These are phyloP conservation scores for Cnemophilus loriae DNA, from an alignment of 2,113 vertebrate genomes.

Conservation along the genomic window DNA sequence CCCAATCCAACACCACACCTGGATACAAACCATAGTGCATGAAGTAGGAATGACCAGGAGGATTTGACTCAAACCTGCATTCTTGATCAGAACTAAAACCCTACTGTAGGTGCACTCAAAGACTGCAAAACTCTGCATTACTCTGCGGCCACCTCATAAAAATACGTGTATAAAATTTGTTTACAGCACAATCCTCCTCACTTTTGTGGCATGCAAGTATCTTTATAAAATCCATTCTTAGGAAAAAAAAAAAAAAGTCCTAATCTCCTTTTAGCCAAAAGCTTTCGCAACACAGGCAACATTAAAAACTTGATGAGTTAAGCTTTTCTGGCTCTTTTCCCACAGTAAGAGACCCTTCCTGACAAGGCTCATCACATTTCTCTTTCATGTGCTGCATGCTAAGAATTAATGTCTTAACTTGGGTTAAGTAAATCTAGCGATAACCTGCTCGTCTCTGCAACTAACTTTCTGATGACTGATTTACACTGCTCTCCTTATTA, in stretches of 20 bases:
- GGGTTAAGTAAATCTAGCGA: constrained; percentile 63
- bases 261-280: constrained; percentile 27
- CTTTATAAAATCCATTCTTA: not conserved
- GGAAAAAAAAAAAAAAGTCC: not conserved
- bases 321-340: constrained; percentile 47
- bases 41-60: not conserved
- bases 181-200: not conserved
- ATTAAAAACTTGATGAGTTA: constrained; percentile 37
- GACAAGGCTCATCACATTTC: constrained; percentile 44
- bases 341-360: constrained; percentile 35
- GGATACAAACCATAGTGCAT: not conserved
- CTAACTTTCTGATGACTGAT: constrained; percentile 15
- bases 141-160: not conserved
- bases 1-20: not conserved
- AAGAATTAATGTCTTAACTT: constrained; percentile 64
- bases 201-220: not conserved
- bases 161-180: not conserved
- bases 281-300: constrained; percentile 15
- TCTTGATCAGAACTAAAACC: not conserved
- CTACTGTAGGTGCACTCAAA: not conserved
- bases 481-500: not conserved
- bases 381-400: constrained; percentile 54
- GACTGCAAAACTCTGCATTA: not conserved
- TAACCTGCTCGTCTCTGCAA: constrained; percentile 57
- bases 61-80: not conserved